A percentile compares a stretch with the other conserved stretches of the same genome.
These are phyloP conservation scores for Trissolcus brochymenae DNA, from an alignment of 2,888 invertebrate genomes.

Conservation along the genomic window DNA sequence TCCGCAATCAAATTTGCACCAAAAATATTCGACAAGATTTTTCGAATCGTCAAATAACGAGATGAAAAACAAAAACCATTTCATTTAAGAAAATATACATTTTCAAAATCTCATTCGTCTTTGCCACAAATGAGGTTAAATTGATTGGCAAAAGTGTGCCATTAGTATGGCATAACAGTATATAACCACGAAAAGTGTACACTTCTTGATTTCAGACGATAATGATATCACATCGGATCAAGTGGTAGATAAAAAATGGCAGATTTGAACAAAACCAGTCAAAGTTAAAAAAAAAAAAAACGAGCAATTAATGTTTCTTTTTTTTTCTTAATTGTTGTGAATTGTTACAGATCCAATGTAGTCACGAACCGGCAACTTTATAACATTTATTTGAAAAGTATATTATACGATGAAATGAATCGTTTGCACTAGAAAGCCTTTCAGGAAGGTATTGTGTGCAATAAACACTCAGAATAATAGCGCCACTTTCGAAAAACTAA, in stretches of 20 bases:
- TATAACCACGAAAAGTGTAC: conserved; percentile 15
- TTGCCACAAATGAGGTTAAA: conserved; percentile 36
- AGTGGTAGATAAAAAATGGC: background rate
- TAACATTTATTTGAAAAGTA: conserved; percentile 4
- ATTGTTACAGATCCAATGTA: too few relatives aligned
- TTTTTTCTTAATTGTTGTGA: too few relatives aligned
- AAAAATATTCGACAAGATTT: too few relatives aligned
- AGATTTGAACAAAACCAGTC: background rate
- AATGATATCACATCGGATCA: background rate
- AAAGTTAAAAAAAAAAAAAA: too few relatives aligned
- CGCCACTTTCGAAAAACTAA: conserved; percentile 12
- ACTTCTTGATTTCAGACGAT: conserved; percentile 10
- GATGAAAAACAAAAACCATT: too few relatives aligned
- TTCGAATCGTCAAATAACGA: too few relatives aligned
- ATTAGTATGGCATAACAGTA: conserved; percentile 40
- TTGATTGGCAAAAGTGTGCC: conserved; percentile 40
- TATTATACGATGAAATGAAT: background rate
- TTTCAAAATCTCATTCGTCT: conserved; percentile 9
- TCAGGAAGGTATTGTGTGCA: background rate
- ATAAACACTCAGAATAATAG: conserved; percentile 9
- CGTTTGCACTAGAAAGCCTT: conserved; percentile 6
- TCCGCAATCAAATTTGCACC: background rate
- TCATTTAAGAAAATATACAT: conserved; percentile 3
- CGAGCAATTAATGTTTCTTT: too few relatives aligned
- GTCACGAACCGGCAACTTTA: conserved; percentile 1